Conservation (phyloP, 2,113 vertebrate genomes). For the Canis aureus region DNA sequence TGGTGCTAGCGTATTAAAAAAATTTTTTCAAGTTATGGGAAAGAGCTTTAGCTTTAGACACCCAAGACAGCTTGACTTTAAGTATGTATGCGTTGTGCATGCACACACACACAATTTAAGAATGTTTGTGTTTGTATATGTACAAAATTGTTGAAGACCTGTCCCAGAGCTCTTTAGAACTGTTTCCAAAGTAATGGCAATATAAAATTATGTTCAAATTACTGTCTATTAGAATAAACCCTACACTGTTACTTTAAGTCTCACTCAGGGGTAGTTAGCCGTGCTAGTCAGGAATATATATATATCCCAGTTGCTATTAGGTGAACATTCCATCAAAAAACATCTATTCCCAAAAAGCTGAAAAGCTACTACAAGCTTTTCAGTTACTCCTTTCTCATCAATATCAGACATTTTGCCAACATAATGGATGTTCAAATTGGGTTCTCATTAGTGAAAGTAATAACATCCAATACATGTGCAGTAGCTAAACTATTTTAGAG, state of each 20-base stretch:
- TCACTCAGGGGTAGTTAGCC: not conserved
- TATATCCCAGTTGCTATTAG: not conserved
- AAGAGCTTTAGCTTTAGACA: slow-evolving; percentile 31
- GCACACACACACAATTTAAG: not conserved
- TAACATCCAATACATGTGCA: not conserved
- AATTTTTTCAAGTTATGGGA: not conserved
- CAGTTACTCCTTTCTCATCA: not conserved
- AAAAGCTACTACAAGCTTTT: not conserved
- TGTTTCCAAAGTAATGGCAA: not conserved
- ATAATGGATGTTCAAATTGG: not conserved
- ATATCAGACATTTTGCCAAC: not conserved
- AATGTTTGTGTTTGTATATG: not conserved
- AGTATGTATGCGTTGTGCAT: not conserved
- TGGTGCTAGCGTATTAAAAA: not conserved
- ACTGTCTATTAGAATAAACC: not conserved
- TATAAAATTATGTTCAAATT: slow-evolving; percentile 23
- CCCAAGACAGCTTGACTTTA: not conserved
- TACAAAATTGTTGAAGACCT: slow-evolving; percentile 4
- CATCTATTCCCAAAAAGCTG: not conserved
- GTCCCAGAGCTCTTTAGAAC: slow-evolving; percentile 23
- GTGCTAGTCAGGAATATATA: not conserved
- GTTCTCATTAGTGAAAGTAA: not conserved
- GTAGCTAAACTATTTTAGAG: not conserved
- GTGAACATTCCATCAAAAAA: not conserved
- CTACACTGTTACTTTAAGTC: not conserved